Conservation (phyloP, 2,113 vertebrate genomes). For the Misgurnus anguillicaudatus region DNA sequence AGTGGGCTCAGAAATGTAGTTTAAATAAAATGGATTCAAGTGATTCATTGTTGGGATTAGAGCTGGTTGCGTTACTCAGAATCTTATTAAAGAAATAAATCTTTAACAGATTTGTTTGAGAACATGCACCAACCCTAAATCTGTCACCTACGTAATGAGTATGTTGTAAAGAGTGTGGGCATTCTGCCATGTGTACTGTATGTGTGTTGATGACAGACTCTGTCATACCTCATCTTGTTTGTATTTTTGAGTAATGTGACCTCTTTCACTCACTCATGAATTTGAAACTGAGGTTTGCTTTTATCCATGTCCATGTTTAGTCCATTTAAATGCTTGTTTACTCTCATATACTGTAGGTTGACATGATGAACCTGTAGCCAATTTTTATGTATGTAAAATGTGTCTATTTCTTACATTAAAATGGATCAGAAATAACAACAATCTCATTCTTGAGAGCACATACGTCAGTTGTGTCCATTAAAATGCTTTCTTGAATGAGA, state of each 20-base stretch:
- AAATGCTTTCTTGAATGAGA: too few relatives aligned
- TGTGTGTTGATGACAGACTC: neutral
- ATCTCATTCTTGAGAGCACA: too few relatives aligned
- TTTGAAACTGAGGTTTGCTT: neutral
- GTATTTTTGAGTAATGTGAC: slow-evolving; percentile 21
- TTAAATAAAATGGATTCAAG: slow-evolving; percentile 22
- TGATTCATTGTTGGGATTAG: slow-evolving; percentile 44
- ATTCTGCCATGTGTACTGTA: neutral
- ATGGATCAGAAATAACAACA: too few relatives aligned
- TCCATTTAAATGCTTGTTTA: too few relatives aligned
- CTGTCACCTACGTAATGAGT: slow-evolving; percentile 14
- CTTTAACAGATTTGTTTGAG: slow-evolving; percentile 29
- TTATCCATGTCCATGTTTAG: neutral
- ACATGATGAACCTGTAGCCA: too few relatives aligned
- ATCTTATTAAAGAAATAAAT: slow-evolving; percentile 33
- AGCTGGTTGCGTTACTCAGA: slow-evolving; percentile 11
- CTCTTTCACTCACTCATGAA: neutral
- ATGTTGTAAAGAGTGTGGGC: slow-evolving; percentile 4
- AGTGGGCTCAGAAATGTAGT: slow-evolving; percentile 2
- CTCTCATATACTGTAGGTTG: too few relatives aligned
- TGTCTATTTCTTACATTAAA: too few relatives aligned
- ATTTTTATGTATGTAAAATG: too few relatives aligned
- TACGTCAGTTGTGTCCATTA: too few relatives aligned
- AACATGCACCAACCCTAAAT: slow-evolving; percentile 13
- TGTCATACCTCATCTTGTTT: neutral